Conservation (phyloP, 2,888 invertebrate species). For the Beris morrisii region DNA sequence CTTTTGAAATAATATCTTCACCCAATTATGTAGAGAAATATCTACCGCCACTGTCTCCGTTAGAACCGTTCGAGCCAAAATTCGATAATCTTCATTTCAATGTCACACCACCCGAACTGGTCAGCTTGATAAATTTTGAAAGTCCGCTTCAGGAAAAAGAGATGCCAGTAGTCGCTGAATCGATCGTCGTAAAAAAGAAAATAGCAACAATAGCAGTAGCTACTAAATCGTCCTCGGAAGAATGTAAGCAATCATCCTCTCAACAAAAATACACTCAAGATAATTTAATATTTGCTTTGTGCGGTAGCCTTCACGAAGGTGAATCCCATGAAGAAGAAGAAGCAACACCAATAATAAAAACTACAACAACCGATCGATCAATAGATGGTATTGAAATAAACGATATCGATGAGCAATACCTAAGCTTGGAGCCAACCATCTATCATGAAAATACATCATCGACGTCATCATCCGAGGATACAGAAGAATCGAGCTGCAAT, state of each 20-base stretch:
- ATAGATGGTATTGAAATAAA: conserved; percentile 9
- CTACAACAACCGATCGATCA: neutral
- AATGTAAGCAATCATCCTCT: conserved; percentile 41
- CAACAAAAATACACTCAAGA: conserved; percentile 44
- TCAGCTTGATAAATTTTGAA: conserved; percentile 54
- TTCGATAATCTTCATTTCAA: conserved; percentile 37
- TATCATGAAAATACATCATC: conserved; percentile 37
- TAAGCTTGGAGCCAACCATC: conserved; percentile 43
- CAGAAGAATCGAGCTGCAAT: conserved; percentile 34
- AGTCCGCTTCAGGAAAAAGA: conserved; percentile 49
- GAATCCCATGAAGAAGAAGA: conserved; percentile 40
- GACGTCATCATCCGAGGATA: conserved; percentile 43
- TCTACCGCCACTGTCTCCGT: conserved; percentile 44
- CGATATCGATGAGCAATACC: conserved; percentile 42
- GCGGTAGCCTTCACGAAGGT: conserved; percentile 53
- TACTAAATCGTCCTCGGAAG: neutral
- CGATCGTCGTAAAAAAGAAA: conserved; percentile 44
- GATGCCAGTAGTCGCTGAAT: conserved; percentile 32
- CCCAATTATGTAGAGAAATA: conserved; percentile 42
- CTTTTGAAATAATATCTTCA: conserved; percentile 39
- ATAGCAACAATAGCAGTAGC: conserved; percentile 27
- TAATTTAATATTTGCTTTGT: conserved; percentile 53
- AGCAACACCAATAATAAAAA: neutral
- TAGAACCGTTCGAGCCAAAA: conserved; percentile 46
- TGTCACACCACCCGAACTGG: conserved; percentile 39